Base-by-base conservation (phyloP, 53 echinoderm and acorn worm genomes). In the Arbacia lixula region DNA sequence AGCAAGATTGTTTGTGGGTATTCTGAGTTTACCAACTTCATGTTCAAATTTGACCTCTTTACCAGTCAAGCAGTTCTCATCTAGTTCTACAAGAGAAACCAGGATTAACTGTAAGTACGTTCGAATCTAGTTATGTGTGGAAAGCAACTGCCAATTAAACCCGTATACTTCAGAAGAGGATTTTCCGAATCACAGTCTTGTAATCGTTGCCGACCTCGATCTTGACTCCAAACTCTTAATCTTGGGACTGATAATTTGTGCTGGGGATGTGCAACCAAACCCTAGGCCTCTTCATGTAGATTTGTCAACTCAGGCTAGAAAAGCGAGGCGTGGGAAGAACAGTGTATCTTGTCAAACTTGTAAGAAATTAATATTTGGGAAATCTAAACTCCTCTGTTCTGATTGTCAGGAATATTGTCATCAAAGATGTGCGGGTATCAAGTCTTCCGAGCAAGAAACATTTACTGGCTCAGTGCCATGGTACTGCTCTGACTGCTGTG, bases 401-500 rank as follows among this genome's bases (percentile, higher is more conserved):
- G 66, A 65, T 65, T 65, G 66, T 17, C 66, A 35, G 3, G 66
- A 8, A 65, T 65, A 65, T 65, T 65, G 30, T 29, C 66, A 65
- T 5, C 66, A 65, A 5, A 65, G 17, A 19, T 65, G 36, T 34
- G 66, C 32, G 5, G 36, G 66, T 65, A 65, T 65, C 3, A 64
- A 17, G 32, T 29, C 66, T 65, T 11, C 35, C 3, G 1, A 65
- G 66, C 66, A 65, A 65, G 66, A 9, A 34, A 65, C 36, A 30
- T 65, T 9, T 17, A 16, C 66, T 35, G 19, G 17, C 36, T 6
- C 66, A 12, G 66, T 65, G 32, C 66, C 66, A 33, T 83, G 83
- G 83, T 66, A 83, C 32, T 83, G 66, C 66, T 43, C 53, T 50
- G 34, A 31, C 83, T 64, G 65, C 43, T 82, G 65, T 82, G 83